Evolutionary conservation across 2,797 vertebrate species (phyloP).

Genomic region (Naso thynnoides): DNA sequence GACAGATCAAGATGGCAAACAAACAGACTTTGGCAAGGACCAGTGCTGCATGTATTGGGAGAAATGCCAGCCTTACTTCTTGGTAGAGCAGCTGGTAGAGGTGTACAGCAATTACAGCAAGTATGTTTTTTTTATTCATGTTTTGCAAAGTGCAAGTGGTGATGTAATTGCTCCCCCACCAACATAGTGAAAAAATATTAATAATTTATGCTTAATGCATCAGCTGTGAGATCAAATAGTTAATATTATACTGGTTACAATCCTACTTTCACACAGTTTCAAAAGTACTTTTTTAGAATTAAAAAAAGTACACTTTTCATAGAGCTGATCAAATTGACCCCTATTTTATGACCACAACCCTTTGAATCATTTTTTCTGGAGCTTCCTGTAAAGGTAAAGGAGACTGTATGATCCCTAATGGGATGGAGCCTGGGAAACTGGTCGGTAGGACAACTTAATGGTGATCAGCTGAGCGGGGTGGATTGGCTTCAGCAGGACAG

Average conservation of each 20-base stretch:
- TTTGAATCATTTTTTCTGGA: not conserved
- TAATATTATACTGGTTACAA: not conserved
- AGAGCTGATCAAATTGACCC: not conserved
- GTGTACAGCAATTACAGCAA: not conserved
- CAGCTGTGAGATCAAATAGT: not conserved
- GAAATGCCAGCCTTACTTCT: conserved; percentile 13
- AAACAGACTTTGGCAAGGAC: conserved; percentile 36
- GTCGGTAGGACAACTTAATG: conserved; percentile 30
- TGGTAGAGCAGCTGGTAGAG: conserved; percentile 28
- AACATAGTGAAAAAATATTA: not conserved
- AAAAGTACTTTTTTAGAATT: not conserved
- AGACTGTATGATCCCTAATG: conserved; percentile 25
- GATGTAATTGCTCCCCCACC: not conserved
- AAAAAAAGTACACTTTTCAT: not conserved
- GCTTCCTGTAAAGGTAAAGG: not conserved
- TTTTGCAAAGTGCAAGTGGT: conserved; percentile 1
- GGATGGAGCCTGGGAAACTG: conserved; percentile 21
- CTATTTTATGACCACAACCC: conserved; percentile 1
- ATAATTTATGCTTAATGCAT: not conserved
- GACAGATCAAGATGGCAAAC: conserved; percentile 9
- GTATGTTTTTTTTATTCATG: conserved; percentile 5
- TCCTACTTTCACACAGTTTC: not conserved
- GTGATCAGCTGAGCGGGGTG: conserved; percentile 56
- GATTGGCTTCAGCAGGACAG: conserved; percentile 51
- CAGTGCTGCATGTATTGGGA: conserved; percentile 23